phyloP scores from a whole-genome alignment of 2,888 invertebrate species.

The Amorpha juglandis region DNA sequence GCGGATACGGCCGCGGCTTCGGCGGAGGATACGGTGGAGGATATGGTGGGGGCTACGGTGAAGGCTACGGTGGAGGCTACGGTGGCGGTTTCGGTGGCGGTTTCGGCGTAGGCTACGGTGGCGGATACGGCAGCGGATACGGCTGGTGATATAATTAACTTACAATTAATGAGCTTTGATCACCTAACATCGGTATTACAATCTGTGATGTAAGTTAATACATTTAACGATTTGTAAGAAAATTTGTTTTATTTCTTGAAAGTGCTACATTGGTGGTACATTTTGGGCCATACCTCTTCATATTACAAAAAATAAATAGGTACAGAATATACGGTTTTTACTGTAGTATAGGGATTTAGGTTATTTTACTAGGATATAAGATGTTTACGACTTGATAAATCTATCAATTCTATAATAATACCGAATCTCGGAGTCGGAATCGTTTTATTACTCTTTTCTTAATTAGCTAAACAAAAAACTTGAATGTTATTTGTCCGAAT shows the following conservation, averaged over 20 bases:
- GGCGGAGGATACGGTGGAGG: constrained; percentile 35
- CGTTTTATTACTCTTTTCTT: too few relatives aligned
- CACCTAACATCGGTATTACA: constrained; percentile 35
- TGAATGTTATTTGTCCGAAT: too few relatives aligned
- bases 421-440: too few relatives aligned
- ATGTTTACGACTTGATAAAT: too few relatives aligned
- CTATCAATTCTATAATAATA: too few relatives aligned
- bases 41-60: constrained; percentile 32
- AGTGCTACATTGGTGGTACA: too few relatives aligned
- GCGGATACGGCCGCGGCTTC: constrained; percentile 27
- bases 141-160: constrained; percentile 37
- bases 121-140: constrained; percentile 25
- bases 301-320: too few relatives aligned
- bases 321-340: too few relatives aligned
- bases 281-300: too few relatives aligned
- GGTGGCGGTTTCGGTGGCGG: constrained; percentile 33
- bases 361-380: too few relatives aligned
- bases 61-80: constrained; percentile 34
- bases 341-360: too few relatives aligned
- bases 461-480: too few relatives aligned
- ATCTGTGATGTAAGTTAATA: constrained; percentile 40
- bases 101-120: constrained; percentile 30
- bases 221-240: background rate
- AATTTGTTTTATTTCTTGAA: constrained; percentile 2
- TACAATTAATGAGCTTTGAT: background rate